Evolutionary conservation across 2,113 vertebrate genomes (phyloP), one percentile per base, ranked within the genome.

Genomic region (Arizona elegans): DNA sequence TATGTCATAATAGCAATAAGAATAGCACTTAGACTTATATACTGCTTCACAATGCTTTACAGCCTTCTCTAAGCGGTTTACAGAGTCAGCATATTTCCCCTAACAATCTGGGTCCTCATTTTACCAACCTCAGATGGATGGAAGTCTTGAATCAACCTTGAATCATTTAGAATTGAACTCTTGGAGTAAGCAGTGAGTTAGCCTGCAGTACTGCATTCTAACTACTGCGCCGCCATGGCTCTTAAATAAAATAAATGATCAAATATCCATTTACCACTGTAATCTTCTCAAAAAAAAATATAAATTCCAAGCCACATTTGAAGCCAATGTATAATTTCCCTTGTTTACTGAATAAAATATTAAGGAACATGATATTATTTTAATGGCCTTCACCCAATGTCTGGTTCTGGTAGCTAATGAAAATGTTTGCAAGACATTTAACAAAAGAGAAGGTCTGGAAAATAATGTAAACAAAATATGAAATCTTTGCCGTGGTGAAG

Each of bases 251-350:
- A 43, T 59, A 91, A 81, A 91, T 13, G n/a, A 88, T 6, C 54
- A 70, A 53, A 56, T 53, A 58, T 50, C 9, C 29, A 55, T 62
- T 26, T 24, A 26, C 17, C 23, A 24, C 12, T 87, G 38, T 53
- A 56, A 26, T 3, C 4, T 87, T 13, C 53, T 38, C 3, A 24
- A 24, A 0, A 38, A 89, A 52, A 65, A 92, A 56, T 15, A 0
- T 93, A 93, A 92, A 91, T 95, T 89, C 65, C 86, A 91, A 93
- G 92, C 95, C 92, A 54, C 75, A 87, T 95, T 95, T 95, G 92
- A 50, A 94, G 81, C 53, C 56, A 91, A 94, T 97, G 94, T 88
- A 50, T 96, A 94, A 93, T 94, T 94, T 92, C 52, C 26, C 92
- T 38, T 93, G 56, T 94, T 95, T 94, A 95, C 91, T 85, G 91